Evolutionary conservation across 2,113 vertebrate species (phyloP), one percentile per base, ranked within the genome.

Genomic region (Nothocercus nigrocapillus): DNA sequence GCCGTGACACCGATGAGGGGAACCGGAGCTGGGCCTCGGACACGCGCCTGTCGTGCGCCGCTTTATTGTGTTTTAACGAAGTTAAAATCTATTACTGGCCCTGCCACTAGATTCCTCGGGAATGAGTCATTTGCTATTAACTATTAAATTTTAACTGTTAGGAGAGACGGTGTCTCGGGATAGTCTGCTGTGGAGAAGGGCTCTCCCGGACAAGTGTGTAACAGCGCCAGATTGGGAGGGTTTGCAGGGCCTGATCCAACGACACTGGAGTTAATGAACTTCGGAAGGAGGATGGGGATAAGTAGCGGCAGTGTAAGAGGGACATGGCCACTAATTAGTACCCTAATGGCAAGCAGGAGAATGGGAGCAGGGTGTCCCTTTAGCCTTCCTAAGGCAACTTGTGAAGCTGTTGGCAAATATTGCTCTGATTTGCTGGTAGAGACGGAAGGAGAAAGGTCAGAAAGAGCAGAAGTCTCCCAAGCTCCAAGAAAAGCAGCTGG

Each of bases 71-170:
- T 93, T 93, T 85, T 89, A 89, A 83, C 72, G 10, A 12, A 13
- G 84, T 82, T 76, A 83, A 94, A 94, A 59, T 92, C 70, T 87
- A 67, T 30, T 77, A 72, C 16, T 97, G 95, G 95, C 92, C 78
- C 20, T 0, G 80, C 90, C 77, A 2, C 51, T 3, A 24, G 83
- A 95, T 94, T 94, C 95, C 87, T 85, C 16, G n/a, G 49, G 72
- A 92, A 79, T 97, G 96, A 97, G 58, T 97, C 95, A 97, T 62
- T 89, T 79, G 94, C 96, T 93, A 85, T 91, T 96, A 96, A 92
- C 96, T 89, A 86, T 95, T 95, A 95, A 91, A 94, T 93, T 96
- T 96, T 96, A 96, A 96, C 91, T 95, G 89, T 95, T 81, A 4
- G 21, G 72, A 89, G 95, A 85, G 89, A 58, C 66, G 7, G 40